Percentiles rank a stretch among this genome's conserved stretches.
Evolutionary conservation across 2,888 invertebrate genomes (phyloP).

Genomic region (Eueremaeus valkanovi): DNA sequence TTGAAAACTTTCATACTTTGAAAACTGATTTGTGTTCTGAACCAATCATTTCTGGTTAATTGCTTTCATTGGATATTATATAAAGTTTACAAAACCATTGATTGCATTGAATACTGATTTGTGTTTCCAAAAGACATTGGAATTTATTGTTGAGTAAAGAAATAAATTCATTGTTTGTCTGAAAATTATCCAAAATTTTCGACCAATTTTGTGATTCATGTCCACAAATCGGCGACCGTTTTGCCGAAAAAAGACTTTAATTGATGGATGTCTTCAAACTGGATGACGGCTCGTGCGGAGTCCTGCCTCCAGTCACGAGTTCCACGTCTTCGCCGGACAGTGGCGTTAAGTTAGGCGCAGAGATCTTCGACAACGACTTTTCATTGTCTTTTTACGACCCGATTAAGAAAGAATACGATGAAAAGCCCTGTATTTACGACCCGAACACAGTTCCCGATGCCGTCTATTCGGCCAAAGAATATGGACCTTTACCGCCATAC

Average conservation of each 20-base stretch:
- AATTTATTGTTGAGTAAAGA: neutral
- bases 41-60: neutral
- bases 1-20: neutral
- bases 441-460: conserved; percentile 11
- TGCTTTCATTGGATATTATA: no score
- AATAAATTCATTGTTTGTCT: neutral
- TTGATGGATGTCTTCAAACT: conserved; percentile 32
- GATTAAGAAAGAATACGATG: conserved; percentile 27
- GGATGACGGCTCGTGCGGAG: conserved; percentile 29
- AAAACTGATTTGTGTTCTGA: neutral
- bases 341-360: conserved; percentile 18
- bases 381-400: conserved; percentile 19
- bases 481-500: conserved; percentile 15
- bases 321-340: conserved; percentile 10
- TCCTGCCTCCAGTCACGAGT: neutral
- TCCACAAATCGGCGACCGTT: conserved; percentile 1
- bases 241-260: conserved; percentile 4
- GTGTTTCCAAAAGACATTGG: neutral
- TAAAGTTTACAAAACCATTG: neutral
- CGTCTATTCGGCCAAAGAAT: conserved; percentile 19
- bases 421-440: conserved; percentile 23
- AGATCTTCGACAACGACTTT: conserved; percentile 15
- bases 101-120: neutral
- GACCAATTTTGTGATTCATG: neutral
- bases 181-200: neutral